Evolutionary conservation across 2,113 vertebrate species (phyloP).

Genomic region (Geothlypis trichas): DNA sequence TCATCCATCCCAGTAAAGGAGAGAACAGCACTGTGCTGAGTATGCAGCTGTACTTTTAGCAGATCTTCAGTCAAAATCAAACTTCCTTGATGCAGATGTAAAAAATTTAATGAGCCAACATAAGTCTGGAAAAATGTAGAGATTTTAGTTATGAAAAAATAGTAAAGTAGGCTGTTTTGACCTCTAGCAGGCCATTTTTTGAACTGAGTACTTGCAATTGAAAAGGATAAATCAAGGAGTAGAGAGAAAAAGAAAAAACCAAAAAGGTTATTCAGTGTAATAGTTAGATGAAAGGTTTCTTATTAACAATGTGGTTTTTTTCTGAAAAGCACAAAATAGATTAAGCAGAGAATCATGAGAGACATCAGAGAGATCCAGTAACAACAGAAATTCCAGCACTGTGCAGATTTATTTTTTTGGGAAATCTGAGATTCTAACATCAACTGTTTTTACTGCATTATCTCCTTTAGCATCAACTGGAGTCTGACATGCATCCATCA

Average conservation of each 20-base stretch:
- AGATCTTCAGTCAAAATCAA: neutral
- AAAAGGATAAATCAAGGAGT: neutral
- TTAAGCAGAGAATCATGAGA: neutral
- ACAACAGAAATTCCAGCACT: neutral
- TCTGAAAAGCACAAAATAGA: neutral
- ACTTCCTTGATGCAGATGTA: neutral
- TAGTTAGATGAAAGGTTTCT: neutral
- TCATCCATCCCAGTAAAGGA: neutral
- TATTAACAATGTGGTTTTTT: neutral
- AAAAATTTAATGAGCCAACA: neutral
- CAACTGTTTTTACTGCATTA: conserved; percentile 12
- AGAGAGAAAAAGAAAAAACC: neutral
- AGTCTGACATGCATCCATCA: conserved; percentile 1
- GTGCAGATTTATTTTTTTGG: neutral
- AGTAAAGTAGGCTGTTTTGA: neutral
- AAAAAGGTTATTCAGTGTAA: neutral
- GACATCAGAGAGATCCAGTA: neutral
- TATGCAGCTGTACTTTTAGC: neutral
- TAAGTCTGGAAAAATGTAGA: neutral
- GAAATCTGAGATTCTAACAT: conserved; percentile 10
- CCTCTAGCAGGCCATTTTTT: neutral
- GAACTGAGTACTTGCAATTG: neutral
- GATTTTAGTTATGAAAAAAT: neutral
- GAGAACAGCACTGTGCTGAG: neutral
- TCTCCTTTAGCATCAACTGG: conserved; percentile 10